Base-by-base conservation (phyloP, 2,797 vertebrate genomes). In the Micromesistius poutassou region DNA sequence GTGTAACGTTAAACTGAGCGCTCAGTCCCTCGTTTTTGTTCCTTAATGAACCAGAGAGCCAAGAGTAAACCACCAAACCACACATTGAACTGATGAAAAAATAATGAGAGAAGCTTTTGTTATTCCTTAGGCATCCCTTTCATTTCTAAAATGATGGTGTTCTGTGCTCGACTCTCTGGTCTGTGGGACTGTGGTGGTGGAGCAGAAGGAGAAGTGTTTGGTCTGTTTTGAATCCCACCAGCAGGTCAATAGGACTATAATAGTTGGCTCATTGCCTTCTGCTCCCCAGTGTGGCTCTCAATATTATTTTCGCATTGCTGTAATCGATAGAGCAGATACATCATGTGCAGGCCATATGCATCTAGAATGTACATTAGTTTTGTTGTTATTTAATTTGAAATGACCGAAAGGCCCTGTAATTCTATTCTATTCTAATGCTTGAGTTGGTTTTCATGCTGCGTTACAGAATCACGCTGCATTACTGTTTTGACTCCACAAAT, bases 171-270 rank as follows among this genome's bases (percentile, higher is more conserved):
- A 19, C 16, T 30, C 19, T 33, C 33, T 33, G 22, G 42, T 62
- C 46, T 25, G 30, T 33, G 22, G 42, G 16, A 4, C 46, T n/a
- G 19, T 13, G 42, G 40, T 16, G 19, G 40, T 16, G 19, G 42
- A 31, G 16, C 74, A 13, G n/a, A 22, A 33, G 22, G 42, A 35
- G 74, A 35, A 5, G 74, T 30, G 12, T 75, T n/a, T 66, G 42
- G 46, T 35, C 74, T 75, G 46, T 50, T 50, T 75, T 19, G 74
- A 33, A 75, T 75, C 55, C 33, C 62, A 62, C 30, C 74, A 55
- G 35, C 4, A 9, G 46, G 30, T 66, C 74, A 62, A 35, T 35
- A 62, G 7, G 46, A 62, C 74, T 62, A 12, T 62, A 75, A 75
- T 55, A 50, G 74, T 46, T 33, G 46, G 74, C 46, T 75, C 74